Conservation (phyloP, 2,888 invertebrate species). For the Lamproptera curius region DNA sequence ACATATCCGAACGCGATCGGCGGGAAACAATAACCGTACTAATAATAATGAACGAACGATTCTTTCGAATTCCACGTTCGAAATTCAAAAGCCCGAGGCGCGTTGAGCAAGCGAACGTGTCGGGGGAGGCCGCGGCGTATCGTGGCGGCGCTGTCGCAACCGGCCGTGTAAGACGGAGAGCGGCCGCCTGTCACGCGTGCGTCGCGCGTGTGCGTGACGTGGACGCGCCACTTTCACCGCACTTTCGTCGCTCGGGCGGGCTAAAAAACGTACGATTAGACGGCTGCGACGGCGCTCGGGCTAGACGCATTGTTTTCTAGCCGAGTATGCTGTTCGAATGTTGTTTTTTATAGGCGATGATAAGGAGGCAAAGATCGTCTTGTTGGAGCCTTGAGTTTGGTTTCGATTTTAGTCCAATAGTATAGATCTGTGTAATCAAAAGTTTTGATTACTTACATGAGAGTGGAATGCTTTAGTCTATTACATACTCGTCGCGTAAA, state of each 20-base stretch:
- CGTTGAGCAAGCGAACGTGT: constrained; percentile 72
- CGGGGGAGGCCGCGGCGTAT: constrained; percentile 65
- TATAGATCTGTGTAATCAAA: neutral
- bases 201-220: constrained; percentile 72
- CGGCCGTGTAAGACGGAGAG: constrained; percentile 60
- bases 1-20: too few relatives aligned
- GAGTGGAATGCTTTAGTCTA: too few relatives aligned
- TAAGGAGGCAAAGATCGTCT: neutral
- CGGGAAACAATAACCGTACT: too few relatives aligned
- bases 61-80: constrained; percentile 3
- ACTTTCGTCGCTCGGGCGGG: constrained; percentile 75
- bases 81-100: constrained; percentile 29
- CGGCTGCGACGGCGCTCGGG: constrained; percentile 38
- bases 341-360: neutral
- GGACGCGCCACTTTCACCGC: constrained; percentile 76
- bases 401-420: neutral
- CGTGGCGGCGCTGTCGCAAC: constrained; percentile 64
- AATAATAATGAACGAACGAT: too few relatives aligned
- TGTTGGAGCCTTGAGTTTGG: neutral
- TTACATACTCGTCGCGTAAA: too few relatives aligned
- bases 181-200: constrained; percentile 41
- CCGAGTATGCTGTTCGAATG: too few relatives aligned
- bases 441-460: too few relatives aligned
- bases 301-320: too few relatives aligned
- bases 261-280: constrained; percentile 71